phyloP scores from a whole-genome alignment of 2,797 vertebrate genomes.

The Pipistrellus pygmaeus region DNA sequence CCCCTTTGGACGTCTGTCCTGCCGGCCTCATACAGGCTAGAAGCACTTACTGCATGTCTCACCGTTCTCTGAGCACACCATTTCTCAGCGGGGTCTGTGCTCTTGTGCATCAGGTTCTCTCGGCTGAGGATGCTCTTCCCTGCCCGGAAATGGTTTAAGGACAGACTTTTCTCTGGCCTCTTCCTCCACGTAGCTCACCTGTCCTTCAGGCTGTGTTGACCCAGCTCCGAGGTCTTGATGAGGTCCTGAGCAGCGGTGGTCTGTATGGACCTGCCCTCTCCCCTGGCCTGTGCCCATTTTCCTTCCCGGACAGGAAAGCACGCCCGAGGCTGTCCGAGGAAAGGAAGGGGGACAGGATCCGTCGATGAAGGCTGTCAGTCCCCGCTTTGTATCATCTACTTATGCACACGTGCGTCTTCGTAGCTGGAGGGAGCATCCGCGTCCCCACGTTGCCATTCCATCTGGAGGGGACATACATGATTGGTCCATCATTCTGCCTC shows the following conservation, averaged over 20 bases:
- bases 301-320: background rate
- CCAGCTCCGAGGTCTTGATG: background rate
- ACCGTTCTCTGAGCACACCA: rapidly evolving
- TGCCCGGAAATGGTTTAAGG: background rate
- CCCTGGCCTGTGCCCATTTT: background rate
- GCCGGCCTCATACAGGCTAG: background rate
- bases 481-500: background rate
- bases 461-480: background rate
- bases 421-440: background rate
- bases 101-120: background rate
- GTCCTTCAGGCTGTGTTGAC: background rate
- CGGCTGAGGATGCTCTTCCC: background rate
- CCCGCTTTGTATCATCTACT: background rate
- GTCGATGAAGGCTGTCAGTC: background rate
- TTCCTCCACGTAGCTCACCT: background rate
- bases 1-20: background rate
- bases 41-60: background rate
- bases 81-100: background rate
- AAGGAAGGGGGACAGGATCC: background rate
- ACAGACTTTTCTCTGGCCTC: background rate
- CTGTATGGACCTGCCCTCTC: background rate
- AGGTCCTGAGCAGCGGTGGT: background rate
- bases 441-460: background rate
- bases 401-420: background rate
- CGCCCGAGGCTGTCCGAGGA: background rate